phyloP scores from a whole-genome alignment of 1,140 invertebrate genomes.

The Drosophila mauritiana region DNA sequence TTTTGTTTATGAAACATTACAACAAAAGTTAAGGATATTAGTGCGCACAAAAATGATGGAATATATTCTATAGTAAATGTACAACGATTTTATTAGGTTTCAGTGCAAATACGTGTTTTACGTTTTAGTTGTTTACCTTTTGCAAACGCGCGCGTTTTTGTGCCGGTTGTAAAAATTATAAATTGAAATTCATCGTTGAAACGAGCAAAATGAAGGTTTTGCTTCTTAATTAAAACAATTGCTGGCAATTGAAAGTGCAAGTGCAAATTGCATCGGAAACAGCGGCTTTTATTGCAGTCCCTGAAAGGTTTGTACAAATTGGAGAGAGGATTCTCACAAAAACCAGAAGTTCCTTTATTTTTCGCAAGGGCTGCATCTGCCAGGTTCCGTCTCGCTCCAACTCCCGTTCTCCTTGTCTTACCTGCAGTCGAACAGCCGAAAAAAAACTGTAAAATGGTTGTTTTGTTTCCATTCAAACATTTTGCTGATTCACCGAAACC shows the following conservation, averaged over 20 bases:
- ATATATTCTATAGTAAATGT: constrained; percentile 4
- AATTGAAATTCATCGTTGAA: constrained; percentile 5
- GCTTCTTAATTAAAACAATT: constrained; percentile 28
- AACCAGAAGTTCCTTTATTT: constrained; percentile 4
- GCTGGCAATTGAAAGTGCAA: constrained; percentile 48
- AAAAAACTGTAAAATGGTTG: constrained; percentile 63
- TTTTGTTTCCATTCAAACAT: constrained; percentile 65
- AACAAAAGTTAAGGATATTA: background rate
- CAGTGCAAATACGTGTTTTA: constrained; percentile 19
- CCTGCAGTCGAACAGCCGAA: constrained; percentile 32
- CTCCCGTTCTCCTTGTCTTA: constrained; percentile 14
- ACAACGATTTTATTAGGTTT: background rate
- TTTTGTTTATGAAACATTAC: constrained; percentile 27
- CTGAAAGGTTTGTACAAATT: constrained; percentile 25
- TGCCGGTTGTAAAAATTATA: constrained; percentile 31
- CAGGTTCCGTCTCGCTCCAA: constrained; percentile 8
- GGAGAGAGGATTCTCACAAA: background rate
- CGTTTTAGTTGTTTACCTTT: constrained; percentile 33
- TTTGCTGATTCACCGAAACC: constrained; percentile 59
- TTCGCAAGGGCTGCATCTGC: constrained; percentile 25
- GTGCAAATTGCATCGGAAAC: constrained; percentile 19
- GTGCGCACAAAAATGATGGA: background rate
- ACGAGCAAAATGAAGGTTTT: background rate
- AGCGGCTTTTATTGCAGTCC: background rate
- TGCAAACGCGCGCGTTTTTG: constrained; percentile 27